Evolutionary conservation across 2,113 vertebrate genomes (phyloP).

Genomic region (Psammodynastes pulverulentus): DNA sequence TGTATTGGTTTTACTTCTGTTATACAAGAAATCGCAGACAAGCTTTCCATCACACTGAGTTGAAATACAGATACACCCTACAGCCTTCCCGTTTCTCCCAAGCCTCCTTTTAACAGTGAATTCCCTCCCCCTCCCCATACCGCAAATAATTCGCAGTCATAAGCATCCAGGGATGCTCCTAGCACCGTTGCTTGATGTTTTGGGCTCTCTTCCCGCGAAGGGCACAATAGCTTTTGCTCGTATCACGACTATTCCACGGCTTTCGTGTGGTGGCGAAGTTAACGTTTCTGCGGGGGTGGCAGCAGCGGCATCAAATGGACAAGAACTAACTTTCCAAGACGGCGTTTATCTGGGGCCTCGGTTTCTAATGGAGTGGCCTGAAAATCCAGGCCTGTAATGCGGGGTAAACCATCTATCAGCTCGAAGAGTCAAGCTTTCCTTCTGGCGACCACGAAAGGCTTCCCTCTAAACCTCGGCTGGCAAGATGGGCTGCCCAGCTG

Average conservation of each 20-base stretch:
- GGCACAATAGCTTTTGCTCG: background rate
- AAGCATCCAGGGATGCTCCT: background rate
- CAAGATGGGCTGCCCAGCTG: background rate
- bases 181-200: background rate
- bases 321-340: background rate
- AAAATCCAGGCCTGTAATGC: background rate
- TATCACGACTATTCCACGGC: background rate
- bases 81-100: background rate
- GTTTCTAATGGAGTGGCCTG: background rate
- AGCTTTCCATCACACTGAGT: background rate
- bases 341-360: too few relatives aligned
- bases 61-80: background rate
- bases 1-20: background rate
- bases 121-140: fast-evolving
- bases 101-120: background rate
- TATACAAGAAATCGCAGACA: background rate
- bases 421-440: background rate
- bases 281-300: background rate
- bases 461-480: background rate
- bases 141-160: background rate
- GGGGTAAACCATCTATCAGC: background rate
- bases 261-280: background rate
- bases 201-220: background rate
- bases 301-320: background rate
- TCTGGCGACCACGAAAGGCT: background rate